Evolutionary conservation across 2,888 invertebrate species (phyloP), one percentile per base, ranked within the genome.

Genomic region (Nyleta sp.): DNA sequence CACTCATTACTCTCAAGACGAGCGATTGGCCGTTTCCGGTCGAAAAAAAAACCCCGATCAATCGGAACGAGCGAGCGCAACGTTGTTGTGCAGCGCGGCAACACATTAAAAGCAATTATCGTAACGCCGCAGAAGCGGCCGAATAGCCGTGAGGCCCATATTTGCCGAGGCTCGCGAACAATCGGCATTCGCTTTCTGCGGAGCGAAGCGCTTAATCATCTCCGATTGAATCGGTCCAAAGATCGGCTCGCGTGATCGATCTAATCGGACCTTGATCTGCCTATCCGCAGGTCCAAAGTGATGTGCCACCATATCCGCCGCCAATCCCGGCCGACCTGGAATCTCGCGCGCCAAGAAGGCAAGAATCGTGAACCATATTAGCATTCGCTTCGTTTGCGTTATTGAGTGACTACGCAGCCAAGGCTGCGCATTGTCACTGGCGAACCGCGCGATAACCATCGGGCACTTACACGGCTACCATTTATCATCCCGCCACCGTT

Each of bases 401-500:
- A 78, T 81, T 59, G 73, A 73, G 64, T 71, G 72, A 68, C 72
- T 59, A 35, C 57, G 40, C 64, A 59, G 24, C 59, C 77, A 75
- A 78, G 80, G 71, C 52, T 75, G 71, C 68, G 64, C 78, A 78
- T 80, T 80, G 73, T 80, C 80, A 74, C 77, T 67, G 55, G 68
- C 55, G 67, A 62, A 3, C 17, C 28, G 18, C 7, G 65, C 42
- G 73, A 73, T 78, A 78, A 73, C 15, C 64, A 78, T 78, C 78
- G 68, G 17, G 52, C 68, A 67, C 50, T 59, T 68, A 60, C 62
- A 55, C 33, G 64, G 64, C 73, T 53, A 55, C 77, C 80, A 82
- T 78, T 72, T 72, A 81, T 80, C 82, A 83, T 81, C 68, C 72
- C 76, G 73, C 70, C 78, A 79, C 73, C 74, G 68, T 74, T 70